Conservation (phyloP, 2,888 invertebrate species). For the Leptopilina syphax region DNA sequence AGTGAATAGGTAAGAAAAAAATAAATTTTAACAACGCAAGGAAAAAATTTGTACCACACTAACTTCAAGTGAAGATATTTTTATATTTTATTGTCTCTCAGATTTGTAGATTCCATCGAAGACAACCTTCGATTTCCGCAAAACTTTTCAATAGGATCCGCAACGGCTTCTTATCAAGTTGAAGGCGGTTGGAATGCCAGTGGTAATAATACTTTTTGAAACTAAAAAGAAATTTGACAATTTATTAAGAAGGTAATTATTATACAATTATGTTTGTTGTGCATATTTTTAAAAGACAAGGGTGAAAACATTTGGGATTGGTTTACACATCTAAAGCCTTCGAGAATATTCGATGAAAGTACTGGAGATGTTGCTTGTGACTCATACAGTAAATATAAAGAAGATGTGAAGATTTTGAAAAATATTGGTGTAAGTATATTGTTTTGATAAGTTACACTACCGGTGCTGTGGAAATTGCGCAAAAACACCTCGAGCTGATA, state of each 20-base stretch:
- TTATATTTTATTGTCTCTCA: not conserved
- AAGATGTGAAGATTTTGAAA: slow-evolving; percentile 66
- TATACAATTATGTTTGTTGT: not conserved
- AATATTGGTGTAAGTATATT: slow-evolving; percentile 53
- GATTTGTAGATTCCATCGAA: not conserved
- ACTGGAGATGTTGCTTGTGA: slow-evolving; percentile 84
- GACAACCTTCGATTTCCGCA: not conserved
- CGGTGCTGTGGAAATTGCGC: no score
- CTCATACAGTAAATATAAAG: slow-evolving; percentile 83
- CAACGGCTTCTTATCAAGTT: slow-evolving; percentile 81
- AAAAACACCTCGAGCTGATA: no score
- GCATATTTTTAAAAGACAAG: slow-evolving; percentile 47
- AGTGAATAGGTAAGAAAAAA: not conserved
- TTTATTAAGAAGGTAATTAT: not conserved
- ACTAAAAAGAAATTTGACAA: not conserved
- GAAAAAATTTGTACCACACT: not conserved
- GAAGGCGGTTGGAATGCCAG: slow-evolving; percentile 78
- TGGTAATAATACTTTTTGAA: slow-evolving; percentile 44
- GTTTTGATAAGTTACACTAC: no score
- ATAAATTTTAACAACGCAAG: not conserved
- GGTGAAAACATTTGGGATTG: slow-evolving; percentile 80
- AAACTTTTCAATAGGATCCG: slow-evolving; percentile 78
- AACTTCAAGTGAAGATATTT: not conserved
- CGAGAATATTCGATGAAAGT: slow-evolving; percentile 79
- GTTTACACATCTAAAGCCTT: slow-evolving; percentile 77